Percentiles rank a stretch among this genome's conserved stretches.
Evolutionary conservation across 2,888 invertebrate species (phyloP).

Genomic region (Ectemnius lituratus): DNA sequence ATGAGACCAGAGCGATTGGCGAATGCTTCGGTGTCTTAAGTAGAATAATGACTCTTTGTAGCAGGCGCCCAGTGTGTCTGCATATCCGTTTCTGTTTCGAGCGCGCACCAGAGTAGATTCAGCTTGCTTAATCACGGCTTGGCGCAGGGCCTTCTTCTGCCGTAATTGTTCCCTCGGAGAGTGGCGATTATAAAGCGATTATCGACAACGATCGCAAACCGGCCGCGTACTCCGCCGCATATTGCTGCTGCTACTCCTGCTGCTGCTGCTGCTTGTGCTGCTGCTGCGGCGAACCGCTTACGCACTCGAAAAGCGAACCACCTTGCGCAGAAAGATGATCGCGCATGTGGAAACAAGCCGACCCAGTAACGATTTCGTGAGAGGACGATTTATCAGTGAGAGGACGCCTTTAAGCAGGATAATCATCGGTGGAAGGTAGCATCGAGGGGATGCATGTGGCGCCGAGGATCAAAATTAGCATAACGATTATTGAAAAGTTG

Average conservation of each 20-base stretch:
- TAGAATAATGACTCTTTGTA: constrained; percentile 49
- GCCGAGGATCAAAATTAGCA: constrained; percentile 22
- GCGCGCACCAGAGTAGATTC: constrained; percentile 38
- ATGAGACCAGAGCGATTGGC: too few species aligned
- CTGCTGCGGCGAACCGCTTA: neutral
- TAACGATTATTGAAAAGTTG: constrained; percentile 11
- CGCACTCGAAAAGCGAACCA: neutral
- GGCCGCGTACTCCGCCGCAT: too few species aligned
- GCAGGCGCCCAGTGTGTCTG: constrained; percentile 29
- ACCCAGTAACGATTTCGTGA: neutral
- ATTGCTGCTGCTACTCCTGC: too few species aligned
- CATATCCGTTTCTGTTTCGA: constrained; percentile 52
- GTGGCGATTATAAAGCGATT: constrained; percentile 68
- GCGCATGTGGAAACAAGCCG: constrained; percentile 13
- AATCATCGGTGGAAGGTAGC: constrained; percentile 19
- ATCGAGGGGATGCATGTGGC: neutral
- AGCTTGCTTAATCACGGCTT: constrained; percentile 55
- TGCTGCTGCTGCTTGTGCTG: too few species aligned
- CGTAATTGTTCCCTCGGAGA: constrained; percentile 66
- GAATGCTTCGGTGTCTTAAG: constrained; percentile 1
- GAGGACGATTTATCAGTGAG: constrained; percentile 35
- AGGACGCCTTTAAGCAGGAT: constrained; percentile 21
- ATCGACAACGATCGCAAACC: constrained; percentile 59
- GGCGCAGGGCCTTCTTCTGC: constrained; percentile 41
- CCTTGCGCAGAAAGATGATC: neutral